Evolutionary conservation across 2,113 vertebrate species (phyloP).

Genomic region (Periophthalmodon schlosseri): DNA sequence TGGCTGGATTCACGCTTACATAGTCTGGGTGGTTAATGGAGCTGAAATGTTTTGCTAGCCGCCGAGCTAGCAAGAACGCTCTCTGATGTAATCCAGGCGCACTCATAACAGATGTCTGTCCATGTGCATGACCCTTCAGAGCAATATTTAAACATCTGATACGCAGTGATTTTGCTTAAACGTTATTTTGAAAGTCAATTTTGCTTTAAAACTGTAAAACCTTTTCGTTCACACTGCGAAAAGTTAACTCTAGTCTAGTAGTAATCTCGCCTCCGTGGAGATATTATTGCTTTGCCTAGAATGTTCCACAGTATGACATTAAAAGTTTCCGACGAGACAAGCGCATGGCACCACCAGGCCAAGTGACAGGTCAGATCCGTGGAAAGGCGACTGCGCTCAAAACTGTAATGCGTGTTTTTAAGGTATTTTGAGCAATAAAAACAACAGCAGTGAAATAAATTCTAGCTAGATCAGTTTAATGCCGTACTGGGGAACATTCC

Average conservation of each 20-base stretch:
- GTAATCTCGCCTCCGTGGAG: too few relatives aligned
- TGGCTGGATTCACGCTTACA: constrained; percentile 41
- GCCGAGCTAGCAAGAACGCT: constrained; percentile 57
- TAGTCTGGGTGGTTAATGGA: constrained; percentile 68
- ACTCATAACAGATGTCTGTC: constrained; percentile 46
- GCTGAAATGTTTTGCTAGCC: constrained; percentile 74
- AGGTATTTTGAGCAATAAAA: too few relatives aligned
- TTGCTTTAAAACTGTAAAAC: not conserved
- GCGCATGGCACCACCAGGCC: too few relatives aligned
- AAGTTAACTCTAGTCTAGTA: not conserved
- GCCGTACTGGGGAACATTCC: too few relatives aligned
- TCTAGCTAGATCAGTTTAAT: too few relatives aligned
- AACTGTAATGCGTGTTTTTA: too few relatives aligned
- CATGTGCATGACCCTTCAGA: constrained; percentile 24
- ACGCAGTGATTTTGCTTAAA: not conserved
- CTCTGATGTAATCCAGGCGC: constrained; percentile 70
- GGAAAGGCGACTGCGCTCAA: too few relatives aligned
- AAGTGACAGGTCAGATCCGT: too few relatives aligned
- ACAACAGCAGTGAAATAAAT: too few relatives aligned
- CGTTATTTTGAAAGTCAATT: not conserved
- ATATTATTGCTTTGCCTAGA: too few relatives aligned
- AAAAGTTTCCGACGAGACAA: too few relatives aligned
- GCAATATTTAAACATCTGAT: constrained; percentile 7
- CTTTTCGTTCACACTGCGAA: not conserved
- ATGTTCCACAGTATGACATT: too few relatives aligned